These are phyloP conservation scores for Alsophila aescularia DNA, from an alignment of 2,888 invertebrate species.

Conservation along the genomic window DNA sequence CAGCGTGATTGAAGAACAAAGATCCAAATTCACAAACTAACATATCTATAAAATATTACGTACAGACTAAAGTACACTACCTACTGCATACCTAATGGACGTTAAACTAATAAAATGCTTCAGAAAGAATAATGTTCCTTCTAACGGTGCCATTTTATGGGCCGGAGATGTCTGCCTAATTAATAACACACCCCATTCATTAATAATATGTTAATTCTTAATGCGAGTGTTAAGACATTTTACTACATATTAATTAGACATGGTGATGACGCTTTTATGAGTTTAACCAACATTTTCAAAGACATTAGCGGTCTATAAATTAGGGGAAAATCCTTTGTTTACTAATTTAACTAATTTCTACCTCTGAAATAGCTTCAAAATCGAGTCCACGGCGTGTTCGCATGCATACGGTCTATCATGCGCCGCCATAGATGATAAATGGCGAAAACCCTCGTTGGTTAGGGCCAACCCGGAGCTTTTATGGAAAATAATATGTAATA, in stretches of 20 bases:
- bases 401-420: too few relatives aligned
- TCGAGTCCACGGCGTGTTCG: too few relatives aligned
- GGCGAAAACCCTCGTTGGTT: too few relatives aligned
- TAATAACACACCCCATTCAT: slow-evolving; percentile 65
- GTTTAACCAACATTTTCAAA: slow-evolving; percentile 30
- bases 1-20: too few relatives aligned
- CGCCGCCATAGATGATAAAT: too few relatives aligned
- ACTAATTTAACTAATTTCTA: not conserved
- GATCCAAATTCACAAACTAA: too few relatives aligned
- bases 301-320: not conserved
- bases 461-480: too few relatives aligned
- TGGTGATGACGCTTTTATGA: slow-evolving; percentile 45
- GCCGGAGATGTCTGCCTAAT: slow-evolving; percentile 70
- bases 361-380: too few relatives aligned
- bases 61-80: too few relatives aligned
- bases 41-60: too few relatives aligned
- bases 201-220: slow-evolving; percentile 53
- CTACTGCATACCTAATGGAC: slow-evolving; percentile 42
- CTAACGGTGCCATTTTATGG: slow-evolving; percentile 76
- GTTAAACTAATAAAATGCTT: slow-evolving; percentile 52
- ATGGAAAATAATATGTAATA: too few relatives aligned
- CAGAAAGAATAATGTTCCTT: slow-evolving; percentile 67
- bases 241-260: slow-evolving; percentile 37
- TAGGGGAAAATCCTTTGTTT: slow-evolving; percentile 3
- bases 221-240: slow-evolving; percentile 33